Evolutionary conservation across 1,140 invertebrate genomes (phyloP), one percentile per base, ranked within the genome.

Genomic region (Aphelenchoides fujianensis): DNA sequence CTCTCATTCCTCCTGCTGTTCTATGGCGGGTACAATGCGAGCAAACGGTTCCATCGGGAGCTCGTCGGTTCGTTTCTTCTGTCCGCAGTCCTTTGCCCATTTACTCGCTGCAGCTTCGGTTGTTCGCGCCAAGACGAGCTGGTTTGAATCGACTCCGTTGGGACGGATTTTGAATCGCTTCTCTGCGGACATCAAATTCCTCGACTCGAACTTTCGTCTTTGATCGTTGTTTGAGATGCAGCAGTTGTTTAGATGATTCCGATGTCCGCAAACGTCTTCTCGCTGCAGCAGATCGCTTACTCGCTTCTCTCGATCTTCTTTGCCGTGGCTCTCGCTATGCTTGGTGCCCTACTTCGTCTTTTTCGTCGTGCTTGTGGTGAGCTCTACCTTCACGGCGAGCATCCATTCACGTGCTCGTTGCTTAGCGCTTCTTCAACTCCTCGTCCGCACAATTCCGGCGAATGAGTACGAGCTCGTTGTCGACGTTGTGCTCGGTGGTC

Each of bases 141-240:
- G 89, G 88, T 95, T 91, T 81, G 87, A 89, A 57, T 80, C 81
- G 7, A 89, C 86, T 36, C 88, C 92, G 30, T 85, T 89, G 70
- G 92, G 92, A 5, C 86, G 89, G 69, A 90, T 92, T 34, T 84
- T 93, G 37, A 92, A 93, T 82, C 86, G 92, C 35, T 78, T 84
- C 55, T 81, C 78, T 16, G 76, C 87, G 68, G 76, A 81, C 72
- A 76, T 48, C 87, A 12, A 85, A 88, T 32, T 88, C 89, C 64
- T 76, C 78, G 53, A 85, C 86, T 68, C 85, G 86, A 61, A 89
- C 87, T n/a, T n/a, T n/a, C n/a, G n/a, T n/a, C n/a, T n/a, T n/a
- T n/a, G n/a, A n/a, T n/a, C n/a, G n/a, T n/a, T n/a, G n/a, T n/a
- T n/a, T n/a, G n/a, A n/a, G n/a, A n/a, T n/a, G n/a, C n/a, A n/a